phyloP scores from a whole-genome alignment of 2,113 vertebrate species.

The Rallus limicola region DNA sequence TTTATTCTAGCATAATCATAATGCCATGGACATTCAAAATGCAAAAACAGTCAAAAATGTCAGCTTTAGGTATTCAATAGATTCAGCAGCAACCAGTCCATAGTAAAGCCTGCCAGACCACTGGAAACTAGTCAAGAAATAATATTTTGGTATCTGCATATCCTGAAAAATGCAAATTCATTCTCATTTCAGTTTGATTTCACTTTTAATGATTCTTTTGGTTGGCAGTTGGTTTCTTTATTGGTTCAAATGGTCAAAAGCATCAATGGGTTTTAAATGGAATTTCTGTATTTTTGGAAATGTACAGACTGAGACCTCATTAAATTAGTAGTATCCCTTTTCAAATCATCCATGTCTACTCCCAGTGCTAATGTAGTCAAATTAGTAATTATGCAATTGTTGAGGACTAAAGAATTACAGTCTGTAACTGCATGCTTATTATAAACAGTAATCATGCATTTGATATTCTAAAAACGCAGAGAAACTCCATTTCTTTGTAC shows the following conservation, averaged over 20 bases:
- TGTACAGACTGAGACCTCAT: background rate
- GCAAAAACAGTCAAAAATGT: background rate
- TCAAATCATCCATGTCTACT: slow-evolving; percentile 28
- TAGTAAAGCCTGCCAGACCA: background rate
- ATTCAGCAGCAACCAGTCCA: background rate
- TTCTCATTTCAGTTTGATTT: background rate
- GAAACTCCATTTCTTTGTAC: background rate
- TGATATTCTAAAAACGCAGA: slow-evolving; percentile 26
- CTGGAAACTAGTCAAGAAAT: background rate
- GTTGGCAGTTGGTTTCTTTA: background rate
- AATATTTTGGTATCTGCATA: background rate
- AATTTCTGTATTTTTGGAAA: slow-evolving; percentile 44
- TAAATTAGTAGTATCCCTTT: slow-evolving; percentile 36
- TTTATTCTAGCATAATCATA: background rate
- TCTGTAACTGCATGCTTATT: slow-evolving; percentile 28
- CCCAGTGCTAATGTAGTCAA: slow-evolving; percentile 8
- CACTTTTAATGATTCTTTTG: background rate
- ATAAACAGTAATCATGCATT: slow-evolving; percentile 13
- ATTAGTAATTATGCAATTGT: slow-evolving; percentile 40
- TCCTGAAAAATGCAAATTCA: background rate
- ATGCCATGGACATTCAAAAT: background rate
- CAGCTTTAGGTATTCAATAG: background rate
- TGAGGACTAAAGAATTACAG: background rate
- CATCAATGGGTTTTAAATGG: background rate
- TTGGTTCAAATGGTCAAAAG: slow-evolving; percentile 15